Evolutionary conservation across 2,888 invertebrate species (phyloP), one percentile per base, ranked within the genome.

Genomic region (Nymphalis polychloros): DNA sequence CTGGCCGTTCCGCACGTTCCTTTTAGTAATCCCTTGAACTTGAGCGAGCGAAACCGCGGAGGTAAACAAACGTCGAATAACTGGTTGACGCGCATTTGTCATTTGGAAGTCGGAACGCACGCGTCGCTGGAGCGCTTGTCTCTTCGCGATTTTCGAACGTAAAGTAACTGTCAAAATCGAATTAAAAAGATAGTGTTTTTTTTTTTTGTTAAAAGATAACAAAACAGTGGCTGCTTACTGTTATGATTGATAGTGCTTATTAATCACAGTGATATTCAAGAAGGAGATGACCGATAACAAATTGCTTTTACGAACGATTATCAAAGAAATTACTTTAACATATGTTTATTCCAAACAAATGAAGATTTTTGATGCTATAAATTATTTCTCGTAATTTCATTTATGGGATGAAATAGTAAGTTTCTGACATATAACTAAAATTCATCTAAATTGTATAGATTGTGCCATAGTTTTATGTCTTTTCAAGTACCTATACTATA

Each of bases 1-100:
- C 71, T 83, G 82, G 84, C 35, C 72, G 55, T 27, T 52, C 47
- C 31, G 53, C 67, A 72, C 79, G 79, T 80, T 79, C 80, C 78
- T 79, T 77, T 80, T 76, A 78, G 75, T 78, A 85, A 86, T 87
- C 88, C 89, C 90, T 90, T 91, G 90, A 91, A 90, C 89, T 90
- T 90, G 88, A 84, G 84, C 79, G 77, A 76, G 75, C 76, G 72
- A 76, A 77, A 75, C 73, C 72, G 73, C 73, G 73, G 80, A 85
- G 78, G 88, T 89, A 89, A 89, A 90, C 89, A 89, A 88, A 87
- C 75, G 53, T 55, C 53, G 76, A 70, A 75, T 81, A 79, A 72
- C 73, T 73, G 77, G 72, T 74, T 78, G 77, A 77, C 86, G 87
- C 86, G 85, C 90, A 89, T 92, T 92, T 92, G 91, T 91, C 91